Percentiles rank a stretch among this genome's conserved stretches.
Evolutionary conservation across 2,113 vertebrate genomes (phyloP).

Genomic region (Odocoileus hemionus): DNA sequence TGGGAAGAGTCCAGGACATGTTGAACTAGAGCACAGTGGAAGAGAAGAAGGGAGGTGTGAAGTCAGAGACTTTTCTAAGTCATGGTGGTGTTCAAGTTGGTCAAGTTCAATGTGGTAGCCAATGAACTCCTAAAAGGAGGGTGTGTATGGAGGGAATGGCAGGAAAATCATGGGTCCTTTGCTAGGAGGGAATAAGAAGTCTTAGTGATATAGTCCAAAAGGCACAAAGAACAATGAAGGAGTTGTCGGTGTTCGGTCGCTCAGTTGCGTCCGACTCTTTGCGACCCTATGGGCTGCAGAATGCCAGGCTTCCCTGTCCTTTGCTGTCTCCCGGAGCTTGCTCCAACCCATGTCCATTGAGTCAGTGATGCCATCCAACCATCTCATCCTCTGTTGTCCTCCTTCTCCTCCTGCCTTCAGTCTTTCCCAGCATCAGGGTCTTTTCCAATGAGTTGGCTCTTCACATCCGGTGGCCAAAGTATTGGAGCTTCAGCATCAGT

Average conservation of each 20-base stretch:
- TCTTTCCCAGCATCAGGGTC: neutral
- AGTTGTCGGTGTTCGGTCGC: neutral
- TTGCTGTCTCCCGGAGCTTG: neutral
- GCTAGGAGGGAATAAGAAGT: neutral
- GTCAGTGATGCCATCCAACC: neutral
- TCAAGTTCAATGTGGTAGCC: neutral
- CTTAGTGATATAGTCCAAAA: neutral
- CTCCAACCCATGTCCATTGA: neutral
- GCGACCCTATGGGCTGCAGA: rapidly evolving
- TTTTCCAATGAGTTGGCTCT: neutral
- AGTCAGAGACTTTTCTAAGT: neutral
- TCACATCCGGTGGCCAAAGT: neutral
- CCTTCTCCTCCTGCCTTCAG: neutral
- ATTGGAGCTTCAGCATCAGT: neutral
- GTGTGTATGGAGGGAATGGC: neutral
- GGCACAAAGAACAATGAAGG: neutral
- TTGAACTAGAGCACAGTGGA: neutral
- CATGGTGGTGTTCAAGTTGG: neutral
- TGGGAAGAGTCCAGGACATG: neutral
- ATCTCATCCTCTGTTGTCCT: neutral
- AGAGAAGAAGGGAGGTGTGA: neutral
- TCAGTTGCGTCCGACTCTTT: neutral
- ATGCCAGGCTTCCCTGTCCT: neutral
- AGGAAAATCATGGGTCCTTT: neutral
- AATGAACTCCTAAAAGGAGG: neutral